These are phyloP conservation scores for Porphyrio hochstetteri DNA, from an alignment of 2,113 vertebrate species.

Conservation along the genomic window DNA sequence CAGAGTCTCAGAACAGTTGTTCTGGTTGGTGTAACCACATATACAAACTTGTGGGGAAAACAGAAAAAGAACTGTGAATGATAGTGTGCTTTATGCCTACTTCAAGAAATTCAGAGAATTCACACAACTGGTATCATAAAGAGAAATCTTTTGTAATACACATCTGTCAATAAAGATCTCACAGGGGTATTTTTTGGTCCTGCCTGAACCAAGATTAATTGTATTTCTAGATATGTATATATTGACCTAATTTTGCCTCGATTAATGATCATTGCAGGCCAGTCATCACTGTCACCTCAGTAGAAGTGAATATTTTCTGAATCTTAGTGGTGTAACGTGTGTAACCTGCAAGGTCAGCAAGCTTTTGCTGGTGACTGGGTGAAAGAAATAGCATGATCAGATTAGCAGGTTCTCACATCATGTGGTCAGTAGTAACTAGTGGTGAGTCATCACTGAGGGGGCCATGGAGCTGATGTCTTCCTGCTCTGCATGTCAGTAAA, in stretches of 20 bases:
- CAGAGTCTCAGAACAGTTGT: background rate
- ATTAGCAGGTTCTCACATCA: background rate
- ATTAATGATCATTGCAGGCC: slow-evolving; percentile 4
- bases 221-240: slow-evolving; percentile 12
- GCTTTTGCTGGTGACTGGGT: background rate
- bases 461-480: background rate
- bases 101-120: slow-evolving; percentile 3
- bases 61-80: background rate
- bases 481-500: background rate
- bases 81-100: background rate
- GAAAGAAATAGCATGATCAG: background rate
- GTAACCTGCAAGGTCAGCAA: slow-evolving; percentile 5
- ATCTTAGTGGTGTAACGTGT: background rate
- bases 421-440: background rate
- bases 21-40: background rate
- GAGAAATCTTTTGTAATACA: background rate
- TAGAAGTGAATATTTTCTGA: slow-evolving; percentile 18
- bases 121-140: background rate
- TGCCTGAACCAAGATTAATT: slow-evolving; percentile 1
- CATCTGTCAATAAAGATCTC: background rate
- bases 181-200: background rate
- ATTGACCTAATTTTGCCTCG: slow-evolving; percentile 23
- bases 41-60: background rate
- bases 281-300: background rate
- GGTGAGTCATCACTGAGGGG: background rate